These are phyloP conservation scores for Gallinago stenura DNA, from an alignment of 2,797 vertebrate species.

Conservation along the genomic window DNA sequence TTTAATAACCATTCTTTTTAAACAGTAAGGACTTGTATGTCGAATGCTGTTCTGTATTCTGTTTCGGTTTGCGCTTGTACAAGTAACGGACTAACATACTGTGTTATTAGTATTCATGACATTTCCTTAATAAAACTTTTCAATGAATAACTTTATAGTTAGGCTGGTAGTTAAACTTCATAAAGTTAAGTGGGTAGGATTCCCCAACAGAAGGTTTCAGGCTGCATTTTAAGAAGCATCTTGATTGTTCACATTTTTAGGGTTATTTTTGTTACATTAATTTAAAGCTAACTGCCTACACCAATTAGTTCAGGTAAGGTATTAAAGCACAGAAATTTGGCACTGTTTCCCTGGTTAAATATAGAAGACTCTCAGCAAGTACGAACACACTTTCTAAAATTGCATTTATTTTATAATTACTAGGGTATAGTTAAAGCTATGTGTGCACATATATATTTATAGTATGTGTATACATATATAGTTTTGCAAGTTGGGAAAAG, in stretches of 20 bases:
- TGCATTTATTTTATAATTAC: constrained; percentile 13
- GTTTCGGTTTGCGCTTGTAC: constrained; percentile 8
- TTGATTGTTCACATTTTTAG: constrained; percentile 52
- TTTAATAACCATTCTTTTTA: constrained; percentile 3
- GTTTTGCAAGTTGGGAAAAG: not conserved
- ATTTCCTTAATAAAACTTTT: constrained; percentile 63
- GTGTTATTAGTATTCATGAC: constrained; percentile 40
- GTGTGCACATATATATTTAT: not conserved
- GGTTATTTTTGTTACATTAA: constrained; percentile 52
- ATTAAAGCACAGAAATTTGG: constrained; percentile 54
- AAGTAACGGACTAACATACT: constrained; percentile 20
- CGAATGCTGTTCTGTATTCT: not conserved
- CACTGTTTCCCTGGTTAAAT: not conserved
- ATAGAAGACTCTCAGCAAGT: not conserved
- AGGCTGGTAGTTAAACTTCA: constrained; percentile 49
- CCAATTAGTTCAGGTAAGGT: constrained; percentile 47
- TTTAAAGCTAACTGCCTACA: constrained; percentile 46
- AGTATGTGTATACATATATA: not conserved
- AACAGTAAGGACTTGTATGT: not conserved
- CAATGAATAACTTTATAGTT: constrained; percentile 42
- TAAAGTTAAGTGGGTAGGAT: constrained; percentile 47
- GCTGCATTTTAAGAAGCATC: constrained; percentile 36
- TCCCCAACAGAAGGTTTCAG: constrained; percentile 45
- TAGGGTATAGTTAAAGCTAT: not conserved
- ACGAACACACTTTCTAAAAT: not conserved